phyloP scores from a whole-genome alignment of 1,140 invertebrate genomes.

The Berghia stephanieae region DNA sequence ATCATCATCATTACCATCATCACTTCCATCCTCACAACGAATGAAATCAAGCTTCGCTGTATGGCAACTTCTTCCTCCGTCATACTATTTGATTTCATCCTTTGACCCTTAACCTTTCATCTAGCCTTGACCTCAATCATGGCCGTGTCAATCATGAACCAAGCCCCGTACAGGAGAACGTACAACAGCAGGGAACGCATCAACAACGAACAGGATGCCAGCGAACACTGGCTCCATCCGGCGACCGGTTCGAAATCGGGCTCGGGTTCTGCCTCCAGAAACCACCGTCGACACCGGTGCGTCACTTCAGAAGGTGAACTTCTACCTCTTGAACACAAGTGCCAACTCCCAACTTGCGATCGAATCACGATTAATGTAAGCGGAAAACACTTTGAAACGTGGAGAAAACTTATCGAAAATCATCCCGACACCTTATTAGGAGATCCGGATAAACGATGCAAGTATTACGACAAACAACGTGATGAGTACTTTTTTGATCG shows the following conservation, averaged over 20 bases:
- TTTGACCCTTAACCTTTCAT: too few species aligned
- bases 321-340: conserved; percentile 47
- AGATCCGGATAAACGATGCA: conserved; percentile 66
- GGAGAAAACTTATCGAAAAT: conserved; percentile 94
- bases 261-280: conserved; percentile 29
- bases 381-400: conserved; percentile 97
- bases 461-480: conserved; percentile 62
- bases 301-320: conserved; percentile 32
- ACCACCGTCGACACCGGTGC: conserved; percentile 35
- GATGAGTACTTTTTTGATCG: conserved; percentile 68
- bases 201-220: conserved; percentile 43
- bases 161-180: conserved; percentile 55
- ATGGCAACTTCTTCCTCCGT: too few species aligned
- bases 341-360: conserved; percentile 59
- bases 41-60: too few species aligned
- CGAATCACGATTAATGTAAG: conserved; percentile 95
- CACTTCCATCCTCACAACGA: too few species aligned
- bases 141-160: conserved; percentile 58
- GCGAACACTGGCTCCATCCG: conserved; percentile 51
- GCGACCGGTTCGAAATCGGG: conserved; percentile 28
- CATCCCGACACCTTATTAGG: conserved; percentile 98
- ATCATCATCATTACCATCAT: too few species aligned
- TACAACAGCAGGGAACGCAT: conserved; percentile 51
- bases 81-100: too few species aligned
- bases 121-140: too few species aligned